Evolutionary conservation across 2,797 vertebrate genomes (phyloP), one percentile per base, ranked within the genome.

Genomic region (Tympanoctomys barrerae): DNA sequence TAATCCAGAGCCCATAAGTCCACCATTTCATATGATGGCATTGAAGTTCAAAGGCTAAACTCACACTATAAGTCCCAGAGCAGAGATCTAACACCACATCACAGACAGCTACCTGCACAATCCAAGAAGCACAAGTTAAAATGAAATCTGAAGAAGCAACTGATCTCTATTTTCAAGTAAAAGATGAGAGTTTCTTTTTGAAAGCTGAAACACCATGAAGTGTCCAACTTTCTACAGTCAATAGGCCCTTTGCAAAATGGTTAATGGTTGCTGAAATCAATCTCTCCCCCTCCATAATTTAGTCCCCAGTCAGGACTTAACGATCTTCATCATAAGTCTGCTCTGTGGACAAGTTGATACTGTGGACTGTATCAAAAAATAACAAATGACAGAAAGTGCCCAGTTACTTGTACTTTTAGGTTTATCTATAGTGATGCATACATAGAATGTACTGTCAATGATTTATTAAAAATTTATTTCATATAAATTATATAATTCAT

Each of bases 391-490:
- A 86, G 62, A 64, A 62, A 70, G 42, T 75, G 49, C 81, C 81
- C 26, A 59, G 18, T 86, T 85, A 78, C 62, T 39, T 46, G 42
- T 86, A 85, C 66, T 33, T 94, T 68, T 81, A 83, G 59, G 85
- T 89, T 91, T 87, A 94, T 64, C 68, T 95, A 18, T 12, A 77
- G n/a, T 33, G 75, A 87, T 89, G 70, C 92, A 57, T 73, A 70
- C 31, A 73, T 75, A 87, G 84, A 93, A 94, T 3, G 54, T 13
- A 89, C 84, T 88, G 54, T 49, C 39, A 79, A 83, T 92, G 52
- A 87, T 84, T 95, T 86, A 89, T 95, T 84, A 94, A 87, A 94
- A 62, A 66, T 95, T 92, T 94, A 96, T 95, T 83, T 92, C 70
- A 96, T 85, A 11, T 93, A 90, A 92, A 93, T 94, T 75, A 96